Evolutionary conservation across 2,113 vertebrate genomes (phyloP), one percentile per base, ranked within the genome.

Genomic region (Spheniscus mendiculus): DNA sequence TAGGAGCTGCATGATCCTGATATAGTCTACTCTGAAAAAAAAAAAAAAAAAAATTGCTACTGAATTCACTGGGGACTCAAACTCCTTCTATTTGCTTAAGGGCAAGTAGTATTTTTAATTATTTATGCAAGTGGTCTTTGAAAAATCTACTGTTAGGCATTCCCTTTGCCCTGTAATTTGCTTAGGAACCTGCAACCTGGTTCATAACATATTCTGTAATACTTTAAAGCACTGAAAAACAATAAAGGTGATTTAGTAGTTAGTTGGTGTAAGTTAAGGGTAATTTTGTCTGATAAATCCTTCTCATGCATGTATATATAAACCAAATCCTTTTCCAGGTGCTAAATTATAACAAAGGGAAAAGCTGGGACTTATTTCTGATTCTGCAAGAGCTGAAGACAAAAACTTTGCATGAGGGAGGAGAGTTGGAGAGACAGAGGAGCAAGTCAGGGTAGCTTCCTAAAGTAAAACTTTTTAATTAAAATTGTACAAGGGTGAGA

Each of bases 321-420:
- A 91, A 74, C 29, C 10, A 97, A 94, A 96, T 84, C 22, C 34
- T 86, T 82, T 79, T 76, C 83, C n/a, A 50, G 72, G 91, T 89
- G 59, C 10, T 84, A 87, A 84, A 79, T 66, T 73, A 40, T 71
- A 93, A 92, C 67, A 90, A 88, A 70, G 23, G 23, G 7, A 88
- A 90, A 58, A 96, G 62, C 74, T 92, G 82, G 61, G 36, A 90
- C 49, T 70, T 53, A 87, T 95, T 93, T 95, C 47, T 89, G n/a
- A 86, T 88, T 89, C 67, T 77, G 25, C 47, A 83, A 73, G 27
- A 73, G n/a, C 45, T 62, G 63, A 92, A 74, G 69, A 67, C 42
- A 66, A 84, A 80, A 90, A 15, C 12, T 83, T 77, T 83, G 14
- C 25, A 44, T 83, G 23, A 91, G 42, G 66, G 42, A 50, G 21